Evolutionary conservation across 23 tunicate genomes (phyloP), one percentile per base, ranked within the genome.

Genomic region (Phallusia fumigata): DNA sequence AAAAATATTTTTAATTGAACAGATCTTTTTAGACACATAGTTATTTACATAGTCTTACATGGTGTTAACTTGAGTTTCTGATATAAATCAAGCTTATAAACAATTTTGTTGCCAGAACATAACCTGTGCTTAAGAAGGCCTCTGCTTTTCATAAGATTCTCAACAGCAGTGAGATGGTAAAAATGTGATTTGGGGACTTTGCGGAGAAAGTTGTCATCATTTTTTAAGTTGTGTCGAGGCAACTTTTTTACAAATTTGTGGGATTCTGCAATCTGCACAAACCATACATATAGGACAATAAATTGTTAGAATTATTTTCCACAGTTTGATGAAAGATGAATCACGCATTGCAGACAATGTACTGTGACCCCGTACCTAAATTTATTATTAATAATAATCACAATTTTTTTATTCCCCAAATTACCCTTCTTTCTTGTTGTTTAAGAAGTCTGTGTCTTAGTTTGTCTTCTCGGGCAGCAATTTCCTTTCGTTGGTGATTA

Each of bases 71-170:
- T 51, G 58, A 51, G 18, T 13, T 51, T 18, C 58, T 51, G 18
- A 51, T 51, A 15, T 15, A 51, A 51, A 18, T 51, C 58, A 51
- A 13, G 18, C 15, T 13, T 13, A 51, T 51, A 51, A 51, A 51
- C 58, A 13, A 51, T 15, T 51, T 51, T 51, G 58, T 18, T 51
- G 18, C 58, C 58, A n/a, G n/a, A n/a, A n/a, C n/a, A n/a, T n/a
- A 74, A 85, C 88, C 65, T 65, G 40, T 79, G 84, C 51, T 80
- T 80, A 19, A 86, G 84, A 19, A 86, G 49, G 19, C 90, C 90
- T 74, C 90, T 86, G 90, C 84, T 86, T 80, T 86, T 86, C 90
- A 86, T 86, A 18, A 86, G 65, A 19, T 86, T 78, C 80, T 86
- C 90, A 52, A 86, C 90, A 18, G 84, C 90, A 47, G 80, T 31